phyloP scores from a whole-genome alignment of 2,797 vertebrate species.

The Spondyliosoma cantharus region DNA sequence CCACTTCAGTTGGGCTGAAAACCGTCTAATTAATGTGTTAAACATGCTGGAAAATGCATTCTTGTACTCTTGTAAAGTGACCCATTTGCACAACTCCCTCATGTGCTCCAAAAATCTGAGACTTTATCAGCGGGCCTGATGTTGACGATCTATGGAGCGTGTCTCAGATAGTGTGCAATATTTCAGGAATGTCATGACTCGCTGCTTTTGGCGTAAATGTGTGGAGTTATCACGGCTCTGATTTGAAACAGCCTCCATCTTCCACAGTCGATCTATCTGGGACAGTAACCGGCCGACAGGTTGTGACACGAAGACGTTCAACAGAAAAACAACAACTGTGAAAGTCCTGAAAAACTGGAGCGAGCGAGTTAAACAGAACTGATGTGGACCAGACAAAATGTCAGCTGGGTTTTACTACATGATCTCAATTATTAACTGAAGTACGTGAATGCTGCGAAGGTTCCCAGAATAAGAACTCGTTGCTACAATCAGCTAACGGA shows the following conservation, averaged over 20 bases:
- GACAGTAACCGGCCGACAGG: constrained; percentile 26
- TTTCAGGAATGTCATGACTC: constrained; percentile 12
- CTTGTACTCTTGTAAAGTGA: constrained; percentile 28
- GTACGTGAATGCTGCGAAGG: not conserved
- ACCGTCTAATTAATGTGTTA: constrained; percentile 46
- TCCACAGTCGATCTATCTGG: not conserved
- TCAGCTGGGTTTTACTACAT: constrained; percentile 39
- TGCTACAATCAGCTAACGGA: not conserved
- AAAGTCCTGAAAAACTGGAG: not conserved
- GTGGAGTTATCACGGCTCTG: not conserved
- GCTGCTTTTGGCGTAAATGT: not conserved
- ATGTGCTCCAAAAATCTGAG: not conserved
- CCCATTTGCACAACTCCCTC: constrained; percentile 40
- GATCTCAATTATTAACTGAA: constrained; percentile 23
- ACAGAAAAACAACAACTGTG: not conserved
- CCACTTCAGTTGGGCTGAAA: constrained; percentile 39
- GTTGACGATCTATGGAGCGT: not conserved
- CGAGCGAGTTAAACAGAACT: not conserved
- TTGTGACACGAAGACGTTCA: constrained; percentile 2
- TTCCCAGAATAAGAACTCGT: not conserved
- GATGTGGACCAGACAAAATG: constrained; percentile 37
- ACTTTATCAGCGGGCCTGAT: constrained; percentile 7
- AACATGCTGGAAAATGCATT: constrained; percentile 42
- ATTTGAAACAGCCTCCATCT: constrained; percentile 10
- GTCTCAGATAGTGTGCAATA: not conserved